Conservation (phyloP, 2,797 vertebrate species). For the Huso huso region DNA sequence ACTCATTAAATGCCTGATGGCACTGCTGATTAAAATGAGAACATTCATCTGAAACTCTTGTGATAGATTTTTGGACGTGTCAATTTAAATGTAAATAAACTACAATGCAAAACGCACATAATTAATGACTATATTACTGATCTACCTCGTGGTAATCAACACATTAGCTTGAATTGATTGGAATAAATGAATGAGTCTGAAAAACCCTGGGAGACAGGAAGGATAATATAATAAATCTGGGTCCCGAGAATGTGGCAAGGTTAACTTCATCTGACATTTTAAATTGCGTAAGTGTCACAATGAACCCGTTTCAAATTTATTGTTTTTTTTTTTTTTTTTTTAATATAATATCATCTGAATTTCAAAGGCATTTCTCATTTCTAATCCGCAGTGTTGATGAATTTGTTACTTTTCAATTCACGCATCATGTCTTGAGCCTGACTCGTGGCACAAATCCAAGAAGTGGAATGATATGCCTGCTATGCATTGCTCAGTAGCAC, state of each 20-base stretch:
- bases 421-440: slow-evolving; percentile 12
- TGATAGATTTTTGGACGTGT: neutral
- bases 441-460: neutral
- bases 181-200: slow-evolving; percentile 1
- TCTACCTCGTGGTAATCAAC: slow-evolving; percentile 5
- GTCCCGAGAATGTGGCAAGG: neutral
- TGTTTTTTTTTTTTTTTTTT: neutral
- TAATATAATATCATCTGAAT: neutral
- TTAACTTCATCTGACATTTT: neutral
- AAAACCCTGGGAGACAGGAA: neutral
- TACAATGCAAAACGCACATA: neutral
- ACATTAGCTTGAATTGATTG: neutral
- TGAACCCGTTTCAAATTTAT: neutral
- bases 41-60: neutral
- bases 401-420: slow-evolving; percentile 21
- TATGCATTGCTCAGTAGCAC: slow-evolving; percentile 41
- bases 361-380: slow-evolving; percentile 7
- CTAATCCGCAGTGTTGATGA: slow-evolving; percentile 27
- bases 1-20: neutral
- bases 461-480: slow-evolving; percentile 31
- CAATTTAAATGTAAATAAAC: neutral
- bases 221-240: neutral
- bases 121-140: neutral
- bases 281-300: neutral
- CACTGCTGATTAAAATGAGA: slow-evolving; percentile 1